Evolutionary conservation across 2,888 invertebrate genomes (phyloP), one percentile per base, ranked within the genome.

Genomic region (Bedellia somnulentella): DNA sequence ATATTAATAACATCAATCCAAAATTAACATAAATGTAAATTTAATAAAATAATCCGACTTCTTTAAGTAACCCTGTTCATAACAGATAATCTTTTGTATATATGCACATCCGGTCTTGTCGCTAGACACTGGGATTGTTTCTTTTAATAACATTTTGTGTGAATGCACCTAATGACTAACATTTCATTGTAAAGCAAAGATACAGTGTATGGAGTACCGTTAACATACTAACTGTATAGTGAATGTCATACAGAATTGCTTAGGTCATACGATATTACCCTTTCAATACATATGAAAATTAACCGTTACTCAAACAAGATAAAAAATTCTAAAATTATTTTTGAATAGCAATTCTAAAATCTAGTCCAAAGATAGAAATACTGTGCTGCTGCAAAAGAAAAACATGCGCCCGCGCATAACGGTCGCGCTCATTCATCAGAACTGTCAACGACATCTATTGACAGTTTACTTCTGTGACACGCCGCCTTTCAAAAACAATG

Each of bases 371-470:
- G n/a, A n/a, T n/a, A n/a, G n/a, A n/a, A n/a, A n/a, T n/a, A n/a
- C n/a, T n/a, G n/a, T n/a, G n/a, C n/a, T n/a, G n/a, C n/a, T n/a
- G n/a, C n/a, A n/a, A n/a, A n/a, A n/a, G n/a, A n/a, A n/a, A n/a
- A n/a, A n/a, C n/a, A n/a, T n/a, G n/a, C n/a, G n/a, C n/a, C n/a
- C n/a, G n/a, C n/a, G n/a, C 63, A 57, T 61, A 67, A 64, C 70
- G 62, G 63, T 58, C 44, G 54, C 46, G 52, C 59, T 67, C 68
- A 68, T 70, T 68, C 67, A 70, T 70, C 70, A 68, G 53, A 52
- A 49, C 61, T 59, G 64, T 64, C 67, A 62, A 54, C 63, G 68
- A 63, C 71, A 68, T 68, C 66, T 67, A 70, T 71, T 71, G 70
- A 67, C 71, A 64, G 63, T 47, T 37, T 46, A 56, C 61, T 60